phyloP scores from a whole-genome alignment of 1,140 invertebrate species.

The Brachionus calyciflorus region DNA sequence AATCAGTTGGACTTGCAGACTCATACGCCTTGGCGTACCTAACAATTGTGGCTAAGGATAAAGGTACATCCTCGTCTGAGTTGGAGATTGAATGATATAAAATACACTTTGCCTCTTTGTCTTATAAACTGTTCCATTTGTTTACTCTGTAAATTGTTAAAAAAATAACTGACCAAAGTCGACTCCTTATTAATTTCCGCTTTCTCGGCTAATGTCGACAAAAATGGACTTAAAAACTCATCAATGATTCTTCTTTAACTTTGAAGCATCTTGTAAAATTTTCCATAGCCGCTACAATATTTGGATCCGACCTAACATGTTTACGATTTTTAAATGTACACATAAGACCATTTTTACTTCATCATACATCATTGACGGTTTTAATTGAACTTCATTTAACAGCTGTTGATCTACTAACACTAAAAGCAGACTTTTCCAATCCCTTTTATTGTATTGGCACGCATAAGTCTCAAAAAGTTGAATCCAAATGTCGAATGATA shows the following conservation, averaged over 20 bases:
- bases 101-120: not conserved
- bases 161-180: not conserved
- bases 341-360: not conserved
- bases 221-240: not conserved
- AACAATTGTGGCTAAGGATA: not conserved
- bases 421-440: conserved; percentile 3
- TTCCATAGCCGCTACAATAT: not conserved
- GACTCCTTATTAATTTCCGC: not conserved
- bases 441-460: conserved; percentile 7
- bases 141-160: not conserved
- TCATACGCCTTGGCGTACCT: conserved; percentile 9
- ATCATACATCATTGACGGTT: not conserved
- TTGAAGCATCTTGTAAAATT: not conserved
- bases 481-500: too few relatives aligned
- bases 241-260: not conserved
- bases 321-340: not conserved
- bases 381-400: not conserved
- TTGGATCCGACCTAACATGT: not conserved
- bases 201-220: not conserved
- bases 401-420: not conserved
- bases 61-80: not conserved
- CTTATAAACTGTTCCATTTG: not conserved
- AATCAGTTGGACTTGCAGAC: not conserved
- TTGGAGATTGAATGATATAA: not conserved
- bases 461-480: conserved; percentile 1